These are phyloP conservation scores for Quadroppia sp. DNA, from an alignment of 2,888 invertebrate species.

Conservation along the genomic window DNA sequence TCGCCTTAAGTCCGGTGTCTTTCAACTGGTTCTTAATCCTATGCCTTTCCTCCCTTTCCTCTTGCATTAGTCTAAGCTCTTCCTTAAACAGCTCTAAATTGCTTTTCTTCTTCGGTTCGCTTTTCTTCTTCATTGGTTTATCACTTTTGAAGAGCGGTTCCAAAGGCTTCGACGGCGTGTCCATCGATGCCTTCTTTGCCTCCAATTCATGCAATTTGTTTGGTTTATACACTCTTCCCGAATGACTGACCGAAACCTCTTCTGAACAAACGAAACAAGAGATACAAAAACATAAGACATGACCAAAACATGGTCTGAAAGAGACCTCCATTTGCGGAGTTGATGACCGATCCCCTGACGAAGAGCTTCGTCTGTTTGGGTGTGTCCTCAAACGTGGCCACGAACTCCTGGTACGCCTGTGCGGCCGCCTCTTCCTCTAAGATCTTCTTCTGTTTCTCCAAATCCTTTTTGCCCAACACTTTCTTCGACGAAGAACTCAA, in stretches of 20 bases:
- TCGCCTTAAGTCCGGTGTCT: conserved; percentile 49
- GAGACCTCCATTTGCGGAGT: conserved; percentile 59
- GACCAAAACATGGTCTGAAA: neutral
- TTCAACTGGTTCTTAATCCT: conserved; percentile 74
- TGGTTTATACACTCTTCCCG: conserved; percentile 88
- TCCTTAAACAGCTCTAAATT: conserved; percentile 98
- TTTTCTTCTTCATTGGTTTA: conserved; percentile 59
- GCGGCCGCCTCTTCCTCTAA: conserved; percentile 55
- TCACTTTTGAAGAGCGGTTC: conserved; percentile 35
- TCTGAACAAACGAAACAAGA: conserved; percentile 57
- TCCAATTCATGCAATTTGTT: conserved; percentile 46
- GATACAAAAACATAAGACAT: neutral
- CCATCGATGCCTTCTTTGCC: neutral
- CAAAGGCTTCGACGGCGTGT: neutral
- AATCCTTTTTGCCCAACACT: conserved; percentile 59
- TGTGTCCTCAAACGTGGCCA: conserved; percentile 89
- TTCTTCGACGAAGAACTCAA: conserved; percentile 58
- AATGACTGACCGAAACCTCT: conserved; percentile 75
- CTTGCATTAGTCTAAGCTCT: conserved; percentile 95
- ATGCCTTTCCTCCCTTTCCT: conserved; percentile 92
- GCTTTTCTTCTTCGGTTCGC: conserved; percentile 84
- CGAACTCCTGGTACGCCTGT: conserved; percentile 90
- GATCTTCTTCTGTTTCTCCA: conserved; percentile 76
- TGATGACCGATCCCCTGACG: conserved; percentile 96
- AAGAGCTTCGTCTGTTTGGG: conserved; percentile 75